A percentile compares a stretch with the other conserved stretches of the same genome.
Evolutionary conservation across 2,113 vertebrate species (phyloP).

Genomic region (Toxostoma redivivum): DNA sequence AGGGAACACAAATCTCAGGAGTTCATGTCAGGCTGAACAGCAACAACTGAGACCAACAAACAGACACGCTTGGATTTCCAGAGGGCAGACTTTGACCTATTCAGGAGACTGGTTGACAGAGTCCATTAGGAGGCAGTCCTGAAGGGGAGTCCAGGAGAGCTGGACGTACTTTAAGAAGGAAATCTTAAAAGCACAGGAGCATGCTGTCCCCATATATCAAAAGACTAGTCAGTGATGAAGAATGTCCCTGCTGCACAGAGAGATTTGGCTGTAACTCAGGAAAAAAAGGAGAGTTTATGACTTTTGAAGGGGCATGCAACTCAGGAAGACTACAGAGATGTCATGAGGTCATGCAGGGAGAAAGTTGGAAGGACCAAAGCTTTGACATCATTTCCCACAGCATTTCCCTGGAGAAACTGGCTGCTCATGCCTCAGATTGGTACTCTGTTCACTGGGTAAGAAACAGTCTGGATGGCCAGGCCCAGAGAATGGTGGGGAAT

Average conservation of each 20-base stretch:
- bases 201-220: background rate
- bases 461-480: background rate
- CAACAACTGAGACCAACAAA: background rate
- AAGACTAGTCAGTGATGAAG: background rate
- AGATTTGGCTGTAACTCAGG: background rate
- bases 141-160: background rate
- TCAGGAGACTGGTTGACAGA: background rate
- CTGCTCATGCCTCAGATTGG: background rate
- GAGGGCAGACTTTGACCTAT: background rate
- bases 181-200: background rate
- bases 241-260: background rate
- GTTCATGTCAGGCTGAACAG: background rate
- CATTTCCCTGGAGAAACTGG: background rate
- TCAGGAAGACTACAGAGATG: background rate
- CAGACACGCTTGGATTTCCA: background rate
- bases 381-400: background rate
- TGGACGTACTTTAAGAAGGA: background rate
- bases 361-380: background rate
- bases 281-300: background rate
- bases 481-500: background rate
- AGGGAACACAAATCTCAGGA: background rate
- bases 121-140: background rate
- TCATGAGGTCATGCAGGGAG: background rate
- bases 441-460: background rate
- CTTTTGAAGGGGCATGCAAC: background rate